phyloP scores from a whole-genome alignment of 2,888 invertebrate species.

The Catotricha subobsoleta region DNA sequence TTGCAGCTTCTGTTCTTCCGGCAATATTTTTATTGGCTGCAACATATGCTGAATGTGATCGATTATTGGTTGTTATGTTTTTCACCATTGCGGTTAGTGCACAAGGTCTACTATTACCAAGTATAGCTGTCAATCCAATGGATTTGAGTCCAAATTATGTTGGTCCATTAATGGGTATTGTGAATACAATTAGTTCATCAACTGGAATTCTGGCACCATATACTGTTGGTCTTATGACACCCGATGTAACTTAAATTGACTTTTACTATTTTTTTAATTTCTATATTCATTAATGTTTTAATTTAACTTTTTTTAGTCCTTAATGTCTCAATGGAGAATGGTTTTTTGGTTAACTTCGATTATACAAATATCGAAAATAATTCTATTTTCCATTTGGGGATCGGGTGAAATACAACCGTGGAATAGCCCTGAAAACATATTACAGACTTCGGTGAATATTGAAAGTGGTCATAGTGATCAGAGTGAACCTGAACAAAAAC shows the following conservation, averaged over 20 bases:
- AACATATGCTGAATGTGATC: slow-evolving; percentile 51
- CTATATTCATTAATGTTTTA: not conserved
- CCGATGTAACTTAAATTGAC: slow-evolving; percentile 36
- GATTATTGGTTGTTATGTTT: slow-evolving; percentile 37
- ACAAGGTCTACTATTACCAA: slow-evolving; percentile 50
- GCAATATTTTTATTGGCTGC: slow-evolving; percentile 48
- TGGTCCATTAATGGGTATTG: slow-evolving; percentile 48
- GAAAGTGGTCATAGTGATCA: too few species aligned
- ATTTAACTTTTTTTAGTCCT: slow-evolving; percentile 31
- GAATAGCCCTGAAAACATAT: slow-evolving; percentile 40
- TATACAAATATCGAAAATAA: slow-evolving; percentile 46
- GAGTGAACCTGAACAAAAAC: too few species aligned
- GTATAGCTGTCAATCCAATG: slow-evolving; percentile 49
- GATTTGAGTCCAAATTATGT: slow-evolving; percentile 49
- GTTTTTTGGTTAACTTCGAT: slow-evolving; percentile 66
- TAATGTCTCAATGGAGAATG: slow-evolving; percentile 48
- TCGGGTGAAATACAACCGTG: slow-evolving; percentile 59
- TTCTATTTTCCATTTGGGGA: slow-evolving; percentile 49
- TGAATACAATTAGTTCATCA: slow-evolving; percentile 51
- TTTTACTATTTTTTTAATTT: not conserved
- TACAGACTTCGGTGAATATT: too few species aligned
- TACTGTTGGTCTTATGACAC: slow-evolving; percentile 45
- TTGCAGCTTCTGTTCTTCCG: slow-evolving; percentile 41
- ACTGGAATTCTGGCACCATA: slow-evolving; percentile 53
- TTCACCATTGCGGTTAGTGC: slow-evolving; percentile 46